Evolutionary conservation across 2,113 vertebrate species (phyloP).

Genomic region (Tamias sibiricus): DNA sequence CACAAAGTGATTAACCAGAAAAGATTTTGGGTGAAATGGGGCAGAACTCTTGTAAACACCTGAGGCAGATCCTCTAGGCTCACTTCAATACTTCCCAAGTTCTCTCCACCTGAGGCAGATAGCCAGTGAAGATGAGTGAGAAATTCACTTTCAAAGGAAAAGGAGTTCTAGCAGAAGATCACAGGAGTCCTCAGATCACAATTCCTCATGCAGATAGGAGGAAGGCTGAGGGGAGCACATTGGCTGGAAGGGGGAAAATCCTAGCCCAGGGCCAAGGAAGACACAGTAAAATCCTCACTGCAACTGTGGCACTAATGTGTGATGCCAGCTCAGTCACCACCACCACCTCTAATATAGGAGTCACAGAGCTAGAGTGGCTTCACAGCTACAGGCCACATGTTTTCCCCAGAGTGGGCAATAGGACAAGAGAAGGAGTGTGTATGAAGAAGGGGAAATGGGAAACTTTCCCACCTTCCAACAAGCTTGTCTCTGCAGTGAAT

Average conservation of each 20-base stretch:
- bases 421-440: not conserved
- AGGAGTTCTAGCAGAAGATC: not conserved
- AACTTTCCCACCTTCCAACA: not conserved
- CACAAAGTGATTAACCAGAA: not conserved
- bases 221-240: rapidly evolving
- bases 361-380: not conserved
- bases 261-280: not conserved
- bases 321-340: not conserved
- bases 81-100: not conserved
- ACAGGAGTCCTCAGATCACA: not conserved
- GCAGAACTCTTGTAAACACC: not conserved
- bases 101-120: not conserved
- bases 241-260: not conserved
- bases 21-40: not conserved
- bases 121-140: not conserved
- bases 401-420: not conserved
- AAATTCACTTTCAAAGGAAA: constrained; percentile 6
- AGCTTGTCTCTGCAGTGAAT: not conserved
- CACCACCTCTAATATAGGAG: no score
- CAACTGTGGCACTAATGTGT: not conserved
- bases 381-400: not conserved
- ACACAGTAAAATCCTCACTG: not conserved
- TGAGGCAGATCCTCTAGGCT: not conserved
- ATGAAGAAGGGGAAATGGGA: not conserved
- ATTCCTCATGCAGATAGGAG: not conserved